Conservation (phyloP, 1,140 invertebrate species). For the Rhopalosiphum maidis region DNA sequence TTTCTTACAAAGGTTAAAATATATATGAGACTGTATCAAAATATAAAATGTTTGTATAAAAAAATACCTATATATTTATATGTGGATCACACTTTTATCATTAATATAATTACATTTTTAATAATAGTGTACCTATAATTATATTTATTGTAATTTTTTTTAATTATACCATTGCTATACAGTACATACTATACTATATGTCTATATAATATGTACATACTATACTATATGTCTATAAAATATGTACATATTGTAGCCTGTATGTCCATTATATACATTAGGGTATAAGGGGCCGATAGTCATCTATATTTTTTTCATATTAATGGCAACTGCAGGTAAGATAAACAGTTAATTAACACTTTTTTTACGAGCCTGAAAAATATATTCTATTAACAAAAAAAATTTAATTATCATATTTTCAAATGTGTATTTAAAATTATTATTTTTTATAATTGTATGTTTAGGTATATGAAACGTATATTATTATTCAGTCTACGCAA, state of each 20-base stretch:
- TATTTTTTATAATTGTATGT: not conserved
- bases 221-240: not conserved
- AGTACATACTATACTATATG: not conserved
- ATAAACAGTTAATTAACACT: not conserved
- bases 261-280: no score
- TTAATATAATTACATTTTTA: not conserved
- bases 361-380: not conserved
- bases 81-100: not conserved
- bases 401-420: slow-evolving; percentile 3
- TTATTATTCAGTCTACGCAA: not conserved
- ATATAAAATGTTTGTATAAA: not conserved
- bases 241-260: no score
- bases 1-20: not conserved
- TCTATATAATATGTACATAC: not conserved
- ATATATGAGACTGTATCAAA: slow-evolving; percentile 8
- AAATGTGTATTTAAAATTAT: not conserved
- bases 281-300: no score
- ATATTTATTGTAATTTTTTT: slow-evolving; percentile 16
- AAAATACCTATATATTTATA: not conserved
- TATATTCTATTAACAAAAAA: not conserved
- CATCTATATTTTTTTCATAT: not conserved
- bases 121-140: not conserved
- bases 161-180: not conserved
- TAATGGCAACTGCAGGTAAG: no score
- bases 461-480: not conserved